Evolutionary conservation across 1,140 invertebrate species (phyloP), one percentile per base, ranked within the genome.

Genomic region (Campoletis sonorensis): DNA sequence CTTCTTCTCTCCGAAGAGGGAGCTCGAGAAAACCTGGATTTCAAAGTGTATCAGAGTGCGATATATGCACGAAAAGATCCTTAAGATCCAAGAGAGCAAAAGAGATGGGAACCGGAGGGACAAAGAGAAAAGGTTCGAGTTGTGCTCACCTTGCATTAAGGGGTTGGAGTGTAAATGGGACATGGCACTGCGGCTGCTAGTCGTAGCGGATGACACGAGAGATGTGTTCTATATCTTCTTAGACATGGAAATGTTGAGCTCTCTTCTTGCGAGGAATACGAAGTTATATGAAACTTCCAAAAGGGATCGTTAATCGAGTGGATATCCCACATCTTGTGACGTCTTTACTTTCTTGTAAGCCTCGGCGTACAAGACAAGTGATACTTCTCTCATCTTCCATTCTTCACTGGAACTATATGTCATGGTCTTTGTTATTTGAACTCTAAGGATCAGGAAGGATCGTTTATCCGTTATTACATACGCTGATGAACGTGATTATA

Each of bases 221-320:
- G 45, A 58, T 33, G 27, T 70, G n/a, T n/a, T n/a, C n/a, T 16
- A 26, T 30, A 27, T n/a, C 5, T 5, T n/a, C 7, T n/a, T 54
- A 77, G 27, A 37, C 11, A 61, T 30, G 23, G 26, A 61, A 61
- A 18, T n/a, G 51, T 54, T 10, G 18, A 61, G 13, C 27, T 51
- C 30, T 27, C 27, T 61, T 18, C 26, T 61, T n/a, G n/a, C 76
- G 61, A 54, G 80, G 70, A 86, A 84, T 86, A 51, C 77, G 80
- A 84, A 86, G 84, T 85, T 84, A 84, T 30, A 15, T 85, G 84
- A 84, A 84, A 81, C 79, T 83, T 86, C 85, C 81, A 81, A 83
- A 86, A 79, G 84, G 49, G 58, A 51, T 83, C 82, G 81, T 86
- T 83, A 82, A 77, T 77, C 40, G 49, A 75, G 49, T 26, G 21